These are phyloP conservation scores for Chrysochloris asiatica DNA, from an alignment of 2,113 vertebrate species.

Conservation along the genomic window DNA sequence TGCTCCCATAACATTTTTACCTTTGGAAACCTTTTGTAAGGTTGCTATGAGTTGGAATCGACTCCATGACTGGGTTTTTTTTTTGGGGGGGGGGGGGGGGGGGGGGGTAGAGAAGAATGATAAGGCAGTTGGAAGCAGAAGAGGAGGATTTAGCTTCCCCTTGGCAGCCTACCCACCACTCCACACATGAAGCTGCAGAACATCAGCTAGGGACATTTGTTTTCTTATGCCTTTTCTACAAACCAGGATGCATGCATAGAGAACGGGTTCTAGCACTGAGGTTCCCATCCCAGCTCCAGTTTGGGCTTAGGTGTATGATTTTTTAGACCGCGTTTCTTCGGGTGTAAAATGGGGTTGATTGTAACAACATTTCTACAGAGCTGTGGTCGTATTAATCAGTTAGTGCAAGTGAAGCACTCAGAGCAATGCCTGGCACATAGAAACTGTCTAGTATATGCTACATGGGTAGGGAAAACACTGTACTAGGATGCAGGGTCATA, in stretches of 20 bases:
- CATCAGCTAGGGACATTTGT: too few species aligned
- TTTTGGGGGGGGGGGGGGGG: too few species aligned
- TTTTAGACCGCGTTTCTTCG: background rate
- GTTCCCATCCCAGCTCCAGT: background rate
- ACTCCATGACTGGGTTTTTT: too few species aligned
- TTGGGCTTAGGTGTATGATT: fast-evolving
- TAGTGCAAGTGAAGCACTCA: background rate
- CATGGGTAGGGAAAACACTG: background rate
- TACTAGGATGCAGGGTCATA: background rate
- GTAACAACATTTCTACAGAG: background rate
- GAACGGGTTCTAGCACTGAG: background rate
- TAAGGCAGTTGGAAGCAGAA: background rate
- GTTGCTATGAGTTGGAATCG: too few species aligned
- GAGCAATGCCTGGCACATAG: background rate
- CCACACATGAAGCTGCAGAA: too few species aligned
- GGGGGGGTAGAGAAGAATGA: too few species aligned
- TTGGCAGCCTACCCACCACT: too few species aligned
- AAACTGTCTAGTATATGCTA: background rate
- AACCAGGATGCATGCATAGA: background rate
- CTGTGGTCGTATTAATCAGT: background rate
- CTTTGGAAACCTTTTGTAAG: too few species aligned
- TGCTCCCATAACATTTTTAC: too few species aligned
- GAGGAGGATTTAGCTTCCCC: fast-evolving
- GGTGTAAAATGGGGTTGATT: background rate
- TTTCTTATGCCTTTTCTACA: too few species aligned